These are phyloP conservation scores for Chloroceryle aenea DNA, from an alignment of 2,113 vertebrate species.

Conservation along the genomic window DNA sequence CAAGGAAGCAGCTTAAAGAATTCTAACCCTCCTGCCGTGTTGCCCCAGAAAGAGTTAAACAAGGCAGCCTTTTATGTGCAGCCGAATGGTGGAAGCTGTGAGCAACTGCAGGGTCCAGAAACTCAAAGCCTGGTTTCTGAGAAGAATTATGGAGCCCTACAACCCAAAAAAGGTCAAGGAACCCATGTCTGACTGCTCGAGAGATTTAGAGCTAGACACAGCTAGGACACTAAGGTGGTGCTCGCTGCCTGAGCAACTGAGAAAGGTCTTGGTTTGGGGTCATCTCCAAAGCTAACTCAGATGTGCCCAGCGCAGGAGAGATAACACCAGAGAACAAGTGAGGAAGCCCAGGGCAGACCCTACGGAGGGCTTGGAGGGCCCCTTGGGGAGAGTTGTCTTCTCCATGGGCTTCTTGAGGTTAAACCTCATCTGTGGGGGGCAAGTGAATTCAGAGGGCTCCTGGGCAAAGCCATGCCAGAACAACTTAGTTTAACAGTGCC, in stretches of 20 bases:
- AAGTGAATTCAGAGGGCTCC: neutral
- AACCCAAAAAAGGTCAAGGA: neutral
- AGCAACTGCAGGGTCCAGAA: neutral
- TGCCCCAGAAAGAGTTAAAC: neutral
- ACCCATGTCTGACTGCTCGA: accelerated
- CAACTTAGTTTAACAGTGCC: neutral
- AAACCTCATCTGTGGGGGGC: neutral
- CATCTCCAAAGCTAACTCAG: neutral
- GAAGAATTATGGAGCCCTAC: neutral
- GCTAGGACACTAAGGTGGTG: neutral
- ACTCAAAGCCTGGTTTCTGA: neutral
- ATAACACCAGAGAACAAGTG: neutral
- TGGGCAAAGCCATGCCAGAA: neutral
- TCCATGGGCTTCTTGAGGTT: neutral
- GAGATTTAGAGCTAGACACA: neutral
- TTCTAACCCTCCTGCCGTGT: neutral
- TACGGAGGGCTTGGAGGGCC: neutral
- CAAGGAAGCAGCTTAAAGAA: neutral
- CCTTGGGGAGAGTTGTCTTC: neutral
- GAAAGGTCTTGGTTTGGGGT: neutral
- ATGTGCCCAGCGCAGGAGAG: neutral
- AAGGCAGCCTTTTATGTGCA: neutral
- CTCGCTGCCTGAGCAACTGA: neutral
- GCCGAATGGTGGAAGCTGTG: neutral
- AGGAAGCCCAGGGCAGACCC: neutral